Percentiles rank a stretch among this genome's conserved stretches.
These are phyloP conservation scores for Acrossocheilus wenchowensis DNA, from an alignment of 2,797 vertebrate species.

Conservation along the genomic window DNA sequence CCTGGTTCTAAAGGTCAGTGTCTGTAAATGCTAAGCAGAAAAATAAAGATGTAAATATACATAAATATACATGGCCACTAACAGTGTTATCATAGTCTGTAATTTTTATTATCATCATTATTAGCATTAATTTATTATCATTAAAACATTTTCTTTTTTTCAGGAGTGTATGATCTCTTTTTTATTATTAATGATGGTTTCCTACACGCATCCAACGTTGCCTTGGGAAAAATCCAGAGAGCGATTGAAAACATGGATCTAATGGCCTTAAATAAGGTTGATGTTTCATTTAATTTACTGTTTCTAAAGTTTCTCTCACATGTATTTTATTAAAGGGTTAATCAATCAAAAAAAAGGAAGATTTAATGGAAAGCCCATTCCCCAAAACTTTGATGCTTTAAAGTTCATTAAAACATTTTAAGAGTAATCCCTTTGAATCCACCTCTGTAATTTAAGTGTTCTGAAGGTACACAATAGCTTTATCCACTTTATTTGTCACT, in stretches of 20 bases:
- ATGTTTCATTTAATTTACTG: not conserved
- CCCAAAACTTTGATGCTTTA: too few species aligned
- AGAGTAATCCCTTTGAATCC: too few species aligned
- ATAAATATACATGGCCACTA: not conserved
- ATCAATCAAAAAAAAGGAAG: too few species aligned
- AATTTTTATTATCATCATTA: too few species aligned
- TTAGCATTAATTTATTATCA: not conserved
- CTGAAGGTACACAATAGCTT: too few species aligned
- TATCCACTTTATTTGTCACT: too few species aligned
- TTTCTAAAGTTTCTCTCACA: not conserved
- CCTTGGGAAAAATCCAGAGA: conserved; percentile 83
- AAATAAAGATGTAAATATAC: not conserved
- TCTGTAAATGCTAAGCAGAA: not conserved
- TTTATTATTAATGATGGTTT: conserved; percentile 86
- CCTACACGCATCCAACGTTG: conserved; percentile 87
- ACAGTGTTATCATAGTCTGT: not conserved
- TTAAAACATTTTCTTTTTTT: conserved; percentile 39
- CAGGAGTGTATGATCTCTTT: conserved; percentile 87
- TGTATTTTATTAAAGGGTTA: not conserved
- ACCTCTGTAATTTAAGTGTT: too few species aligned
- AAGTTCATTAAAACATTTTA: too few species aligned
- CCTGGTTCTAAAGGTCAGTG: conserved; percentile 46
- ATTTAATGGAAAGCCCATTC: too few species aligned
- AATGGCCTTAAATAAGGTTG: conserved; percentile 81
- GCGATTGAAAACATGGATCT: conserved; percentile 86